phyloP scores from a whole-genome alignment of 2,797 vertebrate species.

The Chlorospingus semifuscus region DNA sequence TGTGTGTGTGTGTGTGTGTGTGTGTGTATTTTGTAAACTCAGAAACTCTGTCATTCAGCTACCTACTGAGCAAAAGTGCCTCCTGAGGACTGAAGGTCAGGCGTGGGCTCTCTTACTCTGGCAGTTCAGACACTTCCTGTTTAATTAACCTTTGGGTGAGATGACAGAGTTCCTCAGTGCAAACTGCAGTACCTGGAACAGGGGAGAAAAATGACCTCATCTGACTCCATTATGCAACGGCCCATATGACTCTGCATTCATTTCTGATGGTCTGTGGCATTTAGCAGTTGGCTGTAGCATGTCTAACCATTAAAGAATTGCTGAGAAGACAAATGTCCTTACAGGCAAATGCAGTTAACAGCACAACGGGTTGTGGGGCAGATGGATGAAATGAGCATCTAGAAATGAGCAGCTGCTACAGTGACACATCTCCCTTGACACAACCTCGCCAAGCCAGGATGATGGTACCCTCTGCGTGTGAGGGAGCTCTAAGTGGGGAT shows the following conservation, averaged over 20 bases:
- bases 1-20: not conserved
- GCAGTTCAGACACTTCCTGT: not conserved
- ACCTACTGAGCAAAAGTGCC: not conserved
- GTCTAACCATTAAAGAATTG: not conserved
- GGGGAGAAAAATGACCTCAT: not conserved
- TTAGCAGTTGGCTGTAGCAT: not conserved
- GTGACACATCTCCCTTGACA: not conserved
- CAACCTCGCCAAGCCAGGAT: not conserved
- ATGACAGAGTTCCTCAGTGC: not conserved
- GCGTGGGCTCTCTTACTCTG: not conserved
- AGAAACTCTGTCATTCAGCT: not conserved
- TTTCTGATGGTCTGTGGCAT: conserved; percentile 12
- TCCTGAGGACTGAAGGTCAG: not conserved
- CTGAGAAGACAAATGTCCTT: conserved; percentile 35
- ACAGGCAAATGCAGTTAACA: conserved; percentile 4
- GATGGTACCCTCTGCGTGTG: not conserved
- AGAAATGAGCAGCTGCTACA: not conserved
- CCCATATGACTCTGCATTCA: not conserved
- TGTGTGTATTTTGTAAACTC: not conserved
- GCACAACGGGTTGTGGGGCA: not conserved
- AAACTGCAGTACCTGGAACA: not conserved
- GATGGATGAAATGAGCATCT: conserved; percentile 6
- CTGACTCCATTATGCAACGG: not conserved
- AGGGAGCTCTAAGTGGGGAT: not conserved
- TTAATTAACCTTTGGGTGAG: conserved; percentile 9